Conservation (phyloP, 1,140 invertebrate genomes). For the Aphelenchoides avenae region DNA sequence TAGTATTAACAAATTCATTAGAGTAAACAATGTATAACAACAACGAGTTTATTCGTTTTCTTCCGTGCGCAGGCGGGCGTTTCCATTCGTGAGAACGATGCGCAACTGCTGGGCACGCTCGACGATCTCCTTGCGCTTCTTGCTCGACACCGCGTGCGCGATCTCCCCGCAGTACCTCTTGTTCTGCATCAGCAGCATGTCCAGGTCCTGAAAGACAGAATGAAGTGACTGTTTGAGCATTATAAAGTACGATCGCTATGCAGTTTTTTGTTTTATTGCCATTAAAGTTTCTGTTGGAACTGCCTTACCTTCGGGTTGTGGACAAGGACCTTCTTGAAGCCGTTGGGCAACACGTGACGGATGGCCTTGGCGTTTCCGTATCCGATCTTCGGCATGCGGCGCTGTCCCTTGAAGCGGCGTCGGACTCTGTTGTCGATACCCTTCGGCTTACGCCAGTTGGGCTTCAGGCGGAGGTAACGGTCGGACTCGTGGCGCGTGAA, state of each 20-base stretch:
- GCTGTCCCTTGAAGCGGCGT: slow-evolving; percentile 95
- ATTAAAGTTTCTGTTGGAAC: no score
- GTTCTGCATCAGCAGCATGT: slow-evolving; percentile 98
- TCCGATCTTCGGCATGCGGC: slow-evolving; percentile 96
- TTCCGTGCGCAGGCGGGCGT: slow-evolving; percentile 89
- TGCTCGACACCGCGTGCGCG: slow-evolving; percentile 88
- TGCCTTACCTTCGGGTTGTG: slow-evolving; percentile 74
- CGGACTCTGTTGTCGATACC: slow-evolving; percentile 99
- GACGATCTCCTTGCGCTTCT: slow-evolving; percentile 90
- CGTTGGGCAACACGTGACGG: slow-evolving; percentile 90
- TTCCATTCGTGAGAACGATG: slow-evolving; percentile 73
- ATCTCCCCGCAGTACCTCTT: slow-evolving; percentile 94
- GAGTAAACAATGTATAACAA: no score
- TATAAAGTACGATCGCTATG: slow-evolving; percentile 20
- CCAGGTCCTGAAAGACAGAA: slow-evolving; percentile 78
- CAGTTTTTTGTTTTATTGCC: slow-evolving; percentile 11
- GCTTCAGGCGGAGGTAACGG: slow-evolving; percentile 59
- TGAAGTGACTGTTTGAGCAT: not conserved
- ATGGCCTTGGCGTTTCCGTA: slow-evolving; percentile 83
- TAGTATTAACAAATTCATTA: no score
- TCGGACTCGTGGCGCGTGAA: slow-evolving; percentile 53
- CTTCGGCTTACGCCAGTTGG: slow-evolving; percentile 85
- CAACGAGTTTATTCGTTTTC: slow-evolving; percentile 70
- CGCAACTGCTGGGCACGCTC: slow-evolving; percentile 86
- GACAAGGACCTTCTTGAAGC: slow-evolving; percentile 86